Evolutionary conservation across 2,888 invertebrate genomes (phyloP), one percentile per base, ranked within the genome.

Genomic region (Chouioia cunea): DNA sequence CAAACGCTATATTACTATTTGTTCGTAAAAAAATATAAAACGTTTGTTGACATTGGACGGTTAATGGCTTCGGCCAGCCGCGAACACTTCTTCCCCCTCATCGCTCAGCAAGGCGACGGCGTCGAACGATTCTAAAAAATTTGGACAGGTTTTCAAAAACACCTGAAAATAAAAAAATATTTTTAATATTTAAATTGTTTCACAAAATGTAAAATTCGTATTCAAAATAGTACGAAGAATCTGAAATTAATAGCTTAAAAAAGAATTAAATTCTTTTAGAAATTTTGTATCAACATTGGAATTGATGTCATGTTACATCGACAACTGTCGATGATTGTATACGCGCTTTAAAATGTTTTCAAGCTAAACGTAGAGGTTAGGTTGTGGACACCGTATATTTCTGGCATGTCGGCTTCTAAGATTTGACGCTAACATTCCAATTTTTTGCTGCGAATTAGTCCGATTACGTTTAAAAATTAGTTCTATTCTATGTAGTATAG

Each of bases 1-100:
- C 12, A 36, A 36, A 43, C 6, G n/a, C 3, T 10, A 56, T 16
- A 36, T 2, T 22, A 54, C 23, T n/a, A 23, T 23, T 22, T 54
- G n/a, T 54, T 23, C 27, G 23, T 15, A 54, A 60, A 52, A 53
- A 68, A 52, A 27, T 46, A 58, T n/a, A 18, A 67, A 52, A 10
- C 65, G 53, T 72, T 71, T 71, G 68, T 72, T 72, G 72, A 65
- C 72, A 73, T 73, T 63, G 69, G 66, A 70, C 73, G 73, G 69
- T 73, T 70, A 50, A 63, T 44, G 64, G 54, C 22, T 36, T 62
- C 50, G 16, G 36, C 10, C 36, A 12, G 10, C 10, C 47, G 44
- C 46, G 20, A 50, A 46, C 48, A 53, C 59, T 52, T 36, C n/a
- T 36, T 47, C 63, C n/a, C n/a, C n/a, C n/a, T n/a, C n/a, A n/a